phyloP scores from a whole-genome alignment of 2,888 invertebrate genomes.

The Elgonia sp. region DNA sequence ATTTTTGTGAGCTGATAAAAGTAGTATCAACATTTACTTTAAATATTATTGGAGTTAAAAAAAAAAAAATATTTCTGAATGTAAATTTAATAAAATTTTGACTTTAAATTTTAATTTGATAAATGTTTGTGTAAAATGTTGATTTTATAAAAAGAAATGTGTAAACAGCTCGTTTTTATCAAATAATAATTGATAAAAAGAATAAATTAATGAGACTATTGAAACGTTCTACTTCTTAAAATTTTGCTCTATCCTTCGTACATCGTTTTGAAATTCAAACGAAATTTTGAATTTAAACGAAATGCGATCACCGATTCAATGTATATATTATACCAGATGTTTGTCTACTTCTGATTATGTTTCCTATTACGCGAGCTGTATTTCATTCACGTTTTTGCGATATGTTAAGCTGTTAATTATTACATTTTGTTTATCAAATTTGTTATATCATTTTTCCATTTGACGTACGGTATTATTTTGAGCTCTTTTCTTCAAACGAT shows the following conservation, averaged over 20 bases:
- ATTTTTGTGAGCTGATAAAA: too few species aligned
- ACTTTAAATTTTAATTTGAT: too few species aligned
- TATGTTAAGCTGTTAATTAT: conserved; percentile 51
- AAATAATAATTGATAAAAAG: too few species aligned
- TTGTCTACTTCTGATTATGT: conserved; percentile 57
- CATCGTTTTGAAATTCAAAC: background rate
- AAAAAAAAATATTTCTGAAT: too few species aligned
- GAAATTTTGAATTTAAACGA: conserved; percentile 28
- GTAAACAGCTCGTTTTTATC: too few species aligned
- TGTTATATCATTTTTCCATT: conserved; percentile 50
- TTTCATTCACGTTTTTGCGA: conserved; percentile 59
- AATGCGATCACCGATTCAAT: conserved; percentile 49
- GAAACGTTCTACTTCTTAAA: background rate
- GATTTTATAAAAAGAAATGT: too few species aligned
- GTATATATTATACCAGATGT: conserved; percentile 39
- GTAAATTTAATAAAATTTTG: too few species aligned
- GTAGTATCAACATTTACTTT: too few species aligned
- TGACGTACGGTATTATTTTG: conserved; percentile 24
- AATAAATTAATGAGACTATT: background rate
- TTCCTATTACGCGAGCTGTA: conserved; percentile 64
- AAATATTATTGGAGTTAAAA: too few species aligned
- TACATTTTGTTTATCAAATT: conserved; percentile 51
- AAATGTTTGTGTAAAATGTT: too few species aligned
- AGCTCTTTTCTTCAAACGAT: conserved; percentile 6
- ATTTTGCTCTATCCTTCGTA: background rate